Base-by-base conservation (phyloP, 1,140 invertebrate genomes). In the Papilio glaucus region DNA sequence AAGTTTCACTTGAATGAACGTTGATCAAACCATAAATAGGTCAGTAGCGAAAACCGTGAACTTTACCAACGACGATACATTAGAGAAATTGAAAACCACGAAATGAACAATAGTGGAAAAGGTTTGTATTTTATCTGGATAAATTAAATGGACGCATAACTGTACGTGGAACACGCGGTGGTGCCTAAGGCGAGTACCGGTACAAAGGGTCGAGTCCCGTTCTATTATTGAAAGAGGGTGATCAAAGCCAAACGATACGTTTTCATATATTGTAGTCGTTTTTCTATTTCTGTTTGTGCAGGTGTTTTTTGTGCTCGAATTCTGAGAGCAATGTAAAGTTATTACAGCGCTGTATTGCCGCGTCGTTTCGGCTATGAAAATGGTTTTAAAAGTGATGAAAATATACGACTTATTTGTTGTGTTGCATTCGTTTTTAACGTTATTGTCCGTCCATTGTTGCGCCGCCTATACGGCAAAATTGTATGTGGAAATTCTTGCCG, bases 211-310 rank as follows among this genome's bases (percentile, higher is more conserved):
- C 60, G 74, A 81, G 78, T 74, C 80, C 79, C 77, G 76, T 81
- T 87, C 78, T 86, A 90, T 87, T 90, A 91, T 90, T 89, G 89
- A 89, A 88, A 90, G 85, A 88, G 85, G 87, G 84, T 88, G 89
- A 91, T 91, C 89, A 90, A 91, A 91, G 89, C 84, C 82, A 83
- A 81, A 84, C 85, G 88, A 88, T 86, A 89, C 84, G 87, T 88
- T 86, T 85, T 80, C 87, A 84, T 86, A 87, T 84, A 88, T 84
- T 84, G 86, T 83, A 82, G 73, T 81, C 79, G 78, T 83, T 85
- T 86, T 88, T 86, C 83, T 84, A 84, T 87, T 88, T 85, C 80
- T 85, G 84, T 88, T 88, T 89, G 81, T 81, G 79, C 83, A 89
- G 84, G 83, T 89, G 83, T 87, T 83, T 87, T 33, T 82, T 79